Evolutionary conservation across 1,140 invertebrate species (phyloP), one percentile per base, ranked within the genome.

Genomic region (Drosophila setifemur): DNA sequence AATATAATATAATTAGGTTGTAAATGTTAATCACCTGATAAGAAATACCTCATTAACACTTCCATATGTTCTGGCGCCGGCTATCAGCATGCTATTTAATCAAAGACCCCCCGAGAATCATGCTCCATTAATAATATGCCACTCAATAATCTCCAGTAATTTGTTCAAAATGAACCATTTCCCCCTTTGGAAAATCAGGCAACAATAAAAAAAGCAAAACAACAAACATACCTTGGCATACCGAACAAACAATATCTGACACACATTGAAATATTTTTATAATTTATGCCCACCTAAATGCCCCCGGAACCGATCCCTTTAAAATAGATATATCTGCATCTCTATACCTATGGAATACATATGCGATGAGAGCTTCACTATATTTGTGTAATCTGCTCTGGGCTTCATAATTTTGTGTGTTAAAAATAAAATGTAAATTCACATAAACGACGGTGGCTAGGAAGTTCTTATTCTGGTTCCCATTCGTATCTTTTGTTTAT

Each of bases 201-300:
- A 16, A 3, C 9, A 31, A 31, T n/a, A 4, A 8, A 37, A 4
- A 9, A 29, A 23, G 21, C 39, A 31, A 39, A 69, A 39, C 44
- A 70, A 21, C 26, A 55, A 60, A 54, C 79, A 85, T 85, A 85
- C 73, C 73, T 78, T 50, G 37, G 58, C 71, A 81, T 85, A 69
- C 81, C 68, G 45, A 57, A 73, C 81, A 64, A 69, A 57, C 45
- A 76, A 70, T 77, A 64, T 86, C 63, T 88, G 77, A 88, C 83
- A 88, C 40, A 75, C 67, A 83, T 78, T 82, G 57, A 67, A 87
- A 81, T 86, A 76, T 86, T 87, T 87, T 76, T 87, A 86, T 87
- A 87, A 87, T 87, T 87, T 86, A 86, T 86, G 76, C 68, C 50
- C 47, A 87, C 81, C 71, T 86, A 75, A 53, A 48, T 61, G 67